These are phyloP conservation scores for Zeugodacus cucurbitae DNA, from an alignment of 1,140 invertebrate genomes.

Conservation along the genomic window DNA sequence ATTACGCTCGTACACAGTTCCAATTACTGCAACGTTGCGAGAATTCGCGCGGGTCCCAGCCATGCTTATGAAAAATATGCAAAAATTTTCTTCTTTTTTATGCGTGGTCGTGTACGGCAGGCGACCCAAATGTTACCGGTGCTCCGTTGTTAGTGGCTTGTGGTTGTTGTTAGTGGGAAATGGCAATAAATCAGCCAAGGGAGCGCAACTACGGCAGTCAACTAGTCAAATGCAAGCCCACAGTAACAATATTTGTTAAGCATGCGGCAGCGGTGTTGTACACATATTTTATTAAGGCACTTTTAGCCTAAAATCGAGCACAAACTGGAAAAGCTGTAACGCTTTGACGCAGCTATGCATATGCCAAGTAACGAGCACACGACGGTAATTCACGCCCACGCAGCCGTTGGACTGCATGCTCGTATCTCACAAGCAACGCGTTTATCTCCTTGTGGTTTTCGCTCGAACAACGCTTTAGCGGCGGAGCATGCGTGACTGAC, in stretches of 20 bases:
- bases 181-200: conserved; percentile 1
- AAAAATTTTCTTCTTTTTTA: background rate
- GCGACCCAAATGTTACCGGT: background rate
- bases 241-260: conserved; percentile 18
- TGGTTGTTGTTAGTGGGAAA: background rate
- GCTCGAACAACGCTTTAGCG: background rate
- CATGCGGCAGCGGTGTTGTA: background rate
- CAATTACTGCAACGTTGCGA: background rate
- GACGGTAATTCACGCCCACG: background rate
- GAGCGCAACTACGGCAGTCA: conserved; percentile 12
- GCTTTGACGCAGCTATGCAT: background rate
- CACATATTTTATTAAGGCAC: background rate
- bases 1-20: background rate
- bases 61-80: background rate
- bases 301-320: background rate
- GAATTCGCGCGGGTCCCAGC: background rate
- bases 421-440: conserved; percentile 9
- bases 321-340: background rate
- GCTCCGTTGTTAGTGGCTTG: background rate
- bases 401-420: background rate
- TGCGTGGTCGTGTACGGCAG: conserved; percentile 9
- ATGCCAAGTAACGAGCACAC: background rate
- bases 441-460: background rate
- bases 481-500: conserved; percentile 23
- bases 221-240: conserved; percentile 9